Evolutionary conservation across 2,797 vertebrate species (phyloP).

Genomic region (Atherinosoma microstoma): DNA sequence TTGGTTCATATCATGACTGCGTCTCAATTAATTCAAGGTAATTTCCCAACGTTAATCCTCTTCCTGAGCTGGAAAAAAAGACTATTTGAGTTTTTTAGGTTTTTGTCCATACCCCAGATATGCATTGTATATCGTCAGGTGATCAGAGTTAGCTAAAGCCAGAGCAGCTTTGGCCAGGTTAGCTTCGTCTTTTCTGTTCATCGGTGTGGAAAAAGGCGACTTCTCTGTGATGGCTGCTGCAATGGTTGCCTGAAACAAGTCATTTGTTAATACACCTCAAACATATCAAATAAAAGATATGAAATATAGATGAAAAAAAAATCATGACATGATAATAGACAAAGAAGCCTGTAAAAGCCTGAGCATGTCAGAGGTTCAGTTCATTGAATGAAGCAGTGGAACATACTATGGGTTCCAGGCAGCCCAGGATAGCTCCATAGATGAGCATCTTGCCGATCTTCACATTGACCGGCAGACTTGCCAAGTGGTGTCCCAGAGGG

Average conservation of each 20-base stretch:
- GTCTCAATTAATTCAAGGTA: not conserved
- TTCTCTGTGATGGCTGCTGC: slow-evolving; percentile 98
- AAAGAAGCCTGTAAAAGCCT: not conserved
- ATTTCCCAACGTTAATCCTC: not conserved
- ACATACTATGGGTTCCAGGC: slow-evolving; percentile 93
- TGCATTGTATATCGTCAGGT: slow-evolving; percentile 94
- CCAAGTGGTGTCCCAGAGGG: slow-evolving; percentile 94
- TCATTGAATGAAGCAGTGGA: not conserved
- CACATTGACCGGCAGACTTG: slow-evolving; percentile 93
- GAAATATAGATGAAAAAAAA: not conserved
- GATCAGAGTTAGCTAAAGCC: slow-evolving; percentile 91
- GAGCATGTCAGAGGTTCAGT: not conserved
- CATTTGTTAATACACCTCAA: slow-evolving; percentile 1
- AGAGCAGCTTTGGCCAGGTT: slow-evolving; percentile 92
- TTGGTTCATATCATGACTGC: not conserved
- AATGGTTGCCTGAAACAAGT: slow-evolving; percentile 88
- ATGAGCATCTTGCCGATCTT: slow-evolving; percentile 99
- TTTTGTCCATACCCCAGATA: slow-evolving; percentile 88
- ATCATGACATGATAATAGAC: not conserved
- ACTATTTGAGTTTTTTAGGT: not conserved
- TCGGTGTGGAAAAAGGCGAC: slow-evolving; percentile 95
- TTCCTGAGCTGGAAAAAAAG: not conserved
- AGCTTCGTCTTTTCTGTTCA: slow-evolving; percentile 95
- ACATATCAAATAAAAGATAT: not conserved
- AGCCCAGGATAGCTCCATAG: slow-evolving; percentile 95